Evolutionary conservation across 2,797 vertebrate genomes (phyloP).

Genomic region (Alauda arvensis): DNA sequence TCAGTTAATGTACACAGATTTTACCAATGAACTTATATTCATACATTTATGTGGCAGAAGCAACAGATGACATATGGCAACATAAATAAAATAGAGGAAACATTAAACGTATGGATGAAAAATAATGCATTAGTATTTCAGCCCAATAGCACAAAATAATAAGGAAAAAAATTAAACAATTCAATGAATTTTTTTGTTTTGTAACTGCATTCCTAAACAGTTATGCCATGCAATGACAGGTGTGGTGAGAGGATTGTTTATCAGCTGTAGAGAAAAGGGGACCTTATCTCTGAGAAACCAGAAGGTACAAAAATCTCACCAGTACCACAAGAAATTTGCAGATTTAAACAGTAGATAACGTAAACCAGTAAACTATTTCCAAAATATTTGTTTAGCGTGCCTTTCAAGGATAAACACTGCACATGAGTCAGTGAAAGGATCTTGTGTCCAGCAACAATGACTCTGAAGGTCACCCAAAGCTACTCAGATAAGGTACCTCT

Average conservation of each 20-base stretch:
- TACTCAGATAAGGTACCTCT: background rate
- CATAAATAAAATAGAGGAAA: background rate
- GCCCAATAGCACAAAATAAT: background rate
- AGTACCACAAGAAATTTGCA: background rate
- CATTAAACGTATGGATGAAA: background rate
- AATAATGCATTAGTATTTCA: background rate
- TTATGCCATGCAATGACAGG: background rate
- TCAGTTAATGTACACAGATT: background rate
- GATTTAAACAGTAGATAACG: background rate
- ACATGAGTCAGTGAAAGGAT: background rate
- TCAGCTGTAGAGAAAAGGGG: background rate
- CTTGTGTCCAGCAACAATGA: background rate
- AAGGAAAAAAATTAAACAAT: background rate
- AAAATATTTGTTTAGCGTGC: background rate
- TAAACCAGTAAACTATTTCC: background rate
- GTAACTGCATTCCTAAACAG: background rate
- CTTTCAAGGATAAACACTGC: background rate
- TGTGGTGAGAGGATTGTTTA: background rate
- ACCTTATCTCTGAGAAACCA: background rate
- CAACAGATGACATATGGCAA: background rate
- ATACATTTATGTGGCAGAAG: background rate
- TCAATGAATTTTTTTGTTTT: background rate
- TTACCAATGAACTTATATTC: background rate
- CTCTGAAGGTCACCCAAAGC: background rate
- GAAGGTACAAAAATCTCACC: background rate